Base-by-base conservation (phyloP, 2,113 vertebrate genomes). In the Panurus biarmicus region DNA sequence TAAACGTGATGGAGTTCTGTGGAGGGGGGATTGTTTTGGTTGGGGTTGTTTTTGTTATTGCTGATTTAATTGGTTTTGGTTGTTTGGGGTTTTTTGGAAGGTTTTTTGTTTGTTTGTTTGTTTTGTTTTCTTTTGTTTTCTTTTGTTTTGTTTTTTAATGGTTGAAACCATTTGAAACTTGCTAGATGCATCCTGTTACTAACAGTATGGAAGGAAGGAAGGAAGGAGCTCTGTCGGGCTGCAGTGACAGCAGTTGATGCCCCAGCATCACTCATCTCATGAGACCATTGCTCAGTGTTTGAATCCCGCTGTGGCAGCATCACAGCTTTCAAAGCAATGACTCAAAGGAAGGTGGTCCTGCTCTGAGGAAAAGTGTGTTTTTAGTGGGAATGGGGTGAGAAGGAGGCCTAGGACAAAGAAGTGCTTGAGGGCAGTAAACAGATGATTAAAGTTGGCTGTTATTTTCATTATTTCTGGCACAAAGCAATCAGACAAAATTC, bases 21-120 rank as follows among this genome's bases (percentile, higher is more conserved):
- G 44, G 17, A 36, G 22, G 15, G 26, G 12, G 1, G 1, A 2
- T 45, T 48, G 4, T 28, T 38, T 33, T 47, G 6, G 2, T 23
- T 29, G 12, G 12, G 6, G 4, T 6, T 48, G 10, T 9, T 58
- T 38, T 67, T 56, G 9, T 33, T 44, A 3, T 19, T 35, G 14
- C 22, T 31, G 5, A 8, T 48, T 66, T 66, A 16, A 11, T 85
- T 60, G 29, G 4, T 47, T 90, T 72, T 42, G 15, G 6, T 11
- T 45, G 15, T 40, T 40, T 42, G 40, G 15, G 40, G 40, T 42
- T 42, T 42, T 42, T 42, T 42, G 12, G 40, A 14, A 14, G 40
- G 9, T 42, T 10, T 42, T 42, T 42, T 42, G 15, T 53, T 53
- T 71, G 29, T 14, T 38, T 8, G 5, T 14, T 42, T 42, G 14